Conservation (phyloP, 2,797 vertebrate species). For the Darevskia mixta region DNA sequence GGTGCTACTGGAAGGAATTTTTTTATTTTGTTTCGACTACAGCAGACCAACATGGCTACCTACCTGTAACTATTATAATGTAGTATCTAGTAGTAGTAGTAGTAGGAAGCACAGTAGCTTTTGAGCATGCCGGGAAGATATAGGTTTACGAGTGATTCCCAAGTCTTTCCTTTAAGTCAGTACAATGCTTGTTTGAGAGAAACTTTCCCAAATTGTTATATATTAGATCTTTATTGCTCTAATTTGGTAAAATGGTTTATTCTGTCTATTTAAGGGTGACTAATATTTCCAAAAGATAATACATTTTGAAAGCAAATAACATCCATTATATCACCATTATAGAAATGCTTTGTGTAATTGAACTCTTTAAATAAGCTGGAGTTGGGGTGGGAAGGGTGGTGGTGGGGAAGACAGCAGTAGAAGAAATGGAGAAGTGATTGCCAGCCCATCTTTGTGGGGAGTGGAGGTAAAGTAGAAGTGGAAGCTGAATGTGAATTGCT, state of each 20-base stretch:
- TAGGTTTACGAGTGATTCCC: not conserved
- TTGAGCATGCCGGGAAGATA: not conserved
- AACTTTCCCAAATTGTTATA: not conserved
- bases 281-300: slow-evolving; percentile 8
- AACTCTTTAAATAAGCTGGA: rapidly evolving
- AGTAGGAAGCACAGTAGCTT: not conserved
- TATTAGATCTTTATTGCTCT: not conserved
- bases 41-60: no score
- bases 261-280: slow-evolving; percentile 16
- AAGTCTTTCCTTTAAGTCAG: not conserved
- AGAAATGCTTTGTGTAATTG: not conserved
- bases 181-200: not conserved
- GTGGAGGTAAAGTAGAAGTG: no score
- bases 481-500: no score
- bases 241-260: slow-evolving; percentile 10
- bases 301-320: not conserved
- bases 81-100: no score
- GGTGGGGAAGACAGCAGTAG: rapidly evolving
- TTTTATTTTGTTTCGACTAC: no score
- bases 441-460: no score
- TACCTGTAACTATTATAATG: no score
- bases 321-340: not conserved
- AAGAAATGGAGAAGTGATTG: not conserved
- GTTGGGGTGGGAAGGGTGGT: not conserved
- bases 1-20: no score